Evolutionary conservation across 2,797 vertebrate species (phyloP), one percentile per base, ranked within the genome.

Genomic region (Cryptoprocta ferox): DNA sequence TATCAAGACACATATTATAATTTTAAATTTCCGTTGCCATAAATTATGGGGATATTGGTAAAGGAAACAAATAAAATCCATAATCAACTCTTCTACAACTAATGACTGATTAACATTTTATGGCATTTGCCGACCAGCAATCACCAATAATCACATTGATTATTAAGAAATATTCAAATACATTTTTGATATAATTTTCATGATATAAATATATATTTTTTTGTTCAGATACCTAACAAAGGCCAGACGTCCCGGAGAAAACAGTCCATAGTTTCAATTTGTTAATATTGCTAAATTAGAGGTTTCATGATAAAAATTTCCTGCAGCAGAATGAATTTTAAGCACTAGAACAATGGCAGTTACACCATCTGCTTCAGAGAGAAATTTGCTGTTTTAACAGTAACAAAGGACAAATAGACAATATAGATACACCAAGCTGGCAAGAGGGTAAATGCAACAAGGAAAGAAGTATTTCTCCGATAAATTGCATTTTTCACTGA

Each of bases 401-500:
- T 18, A 5, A 94, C 45, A 76, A 95, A 95, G 42, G 11, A 18
- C 11, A 75, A 94, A 95, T 3, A 84, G 84, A 42, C 90, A 82
- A 84, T 70, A 87, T 5, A 95, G 42, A 73, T 88, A 50, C 39
- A 82, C 78, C 80, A 96, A 85, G 50, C 61, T 28, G 70, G 39
- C 18, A 70, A 89, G 39, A 88, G 21, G 24, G 32, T 73, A 93
- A 90, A 66, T 66, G 48, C n/a, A 94, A 32, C 0, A 94, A 94
- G 63, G 26, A 70, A 96, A 87, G 63, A 94, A 84, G 19, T 16
- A 85, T 84, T 94, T 94, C 35, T 93, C 83, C 89, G 82, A 92
- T 96, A 90, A 97, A 97, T 94, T 92, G 48, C 78, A 71, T 10
- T 59, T 73, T 11, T 68, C 56, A 37, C 93, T 98, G 65, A 96